Conservation (phyloP, 2,113 vertebrate genomes). For the Hirundichthys speculiger region DNA sequence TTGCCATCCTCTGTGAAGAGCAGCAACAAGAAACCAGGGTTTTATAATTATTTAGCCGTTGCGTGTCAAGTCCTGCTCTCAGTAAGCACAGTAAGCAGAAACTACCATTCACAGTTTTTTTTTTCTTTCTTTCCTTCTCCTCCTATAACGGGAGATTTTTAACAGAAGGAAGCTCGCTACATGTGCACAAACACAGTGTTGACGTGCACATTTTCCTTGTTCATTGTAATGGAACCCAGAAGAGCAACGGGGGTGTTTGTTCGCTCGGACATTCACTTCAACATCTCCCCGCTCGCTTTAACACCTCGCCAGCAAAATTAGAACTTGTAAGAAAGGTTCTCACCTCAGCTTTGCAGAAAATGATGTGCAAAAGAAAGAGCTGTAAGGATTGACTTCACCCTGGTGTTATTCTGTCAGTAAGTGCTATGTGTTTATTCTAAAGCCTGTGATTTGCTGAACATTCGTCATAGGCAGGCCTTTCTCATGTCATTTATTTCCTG, state of each 20-base stretch:
- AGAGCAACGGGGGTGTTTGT: constrained; percentile 49
- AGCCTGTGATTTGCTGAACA: neutral
- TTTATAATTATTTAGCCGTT: constrained; percentile 71
- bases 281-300: neutral
- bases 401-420: neutral
- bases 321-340: constrained; percentile 39
- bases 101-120: constrained; percentile 47
- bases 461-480: neutral
- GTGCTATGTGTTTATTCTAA: constrained; percentile 16
- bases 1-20: constrained; percentile 44
- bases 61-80: constrained; percentile 68
- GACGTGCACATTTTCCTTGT: constrained; percentile 57
- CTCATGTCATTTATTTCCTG: constrained; percentile 8
- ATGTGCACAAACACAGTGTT: constrained; percentile 54
- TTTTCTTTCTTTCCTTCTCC: constrained; percentile 3
- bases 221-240: constrained; percentile 49
- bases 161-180: constrained; percentile 55
- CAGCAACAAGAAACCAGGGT: constrained; percentile 60
- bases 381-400: neutral
- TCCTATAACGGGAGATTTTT: constrained; percentile 53
- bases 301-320: constrained; percentile 36
- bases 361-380: constrained; percentile 16
- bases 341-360: constrained; percentile 13
- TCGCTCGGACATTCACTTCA: constrained; percentile 31
- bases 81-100: constrained; percentile 66